phyloP scores from a whole-genome alignment of 2,797 vertebrate species.

The Pseudochaenichthys georgianus region DNA sequence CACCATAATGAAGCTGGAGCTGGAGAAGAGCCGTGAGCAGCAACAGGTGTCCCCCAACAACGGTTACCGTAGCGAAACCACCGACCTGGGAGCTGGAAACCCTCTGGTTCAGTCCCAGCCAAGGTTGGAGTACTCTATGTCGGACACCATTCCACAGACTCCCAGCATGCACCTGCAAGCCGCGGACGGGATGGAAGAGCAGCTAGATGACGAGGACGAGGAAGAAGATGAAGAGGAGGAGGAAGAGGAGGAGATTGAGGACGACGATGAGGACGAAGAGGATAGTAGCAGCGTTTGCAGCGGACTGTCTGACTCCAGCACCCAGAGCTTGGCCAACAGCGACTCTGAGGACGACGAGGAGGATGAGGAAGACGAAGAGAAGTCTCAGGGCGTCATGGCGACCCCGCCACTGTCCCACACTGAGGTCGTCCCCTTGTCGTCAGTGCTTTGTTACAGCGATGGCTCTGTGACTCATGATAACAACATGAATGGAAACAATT shows the following conservation, averaged over 20 bases:
- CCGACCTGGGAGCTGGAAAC: slow-evolving; percentile 85
- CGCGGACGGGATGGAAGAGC: slow-evolving; percentile 90
- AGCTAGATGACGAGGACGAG: slow-evolving; percentile 88
- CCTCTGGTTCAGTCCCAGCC: slow-evolving; percentile 88
- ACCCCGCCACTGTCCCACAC: slow-evolving; percentile 75
- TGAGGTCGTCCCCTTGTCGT: slow-evolving; percentile 89
- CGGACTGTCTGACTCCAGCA: slow-evolving; percentile 96
- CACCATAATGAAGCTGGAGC: slow-evolving; percentile 99
- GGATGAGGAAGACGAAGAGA: slow-evolving; percentile 88
- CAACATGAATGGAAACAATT: slow-evolving; percentile 90
- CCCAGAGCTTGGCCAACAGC: slow-evolving; percentile 95
- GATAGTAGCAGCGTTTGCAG: slow-evolving; percentile 98
- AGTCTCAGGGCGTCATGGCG: slow-evolving; percentile 84
- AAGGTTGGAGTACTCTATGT: slow-evolving; percentile 89
- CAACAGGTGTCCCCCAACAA: slow-evolving; percentile 86
- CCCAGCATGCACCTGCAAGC: slow-evolving; percentile 91
- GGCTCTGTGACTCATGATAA: slow-evolving; percentile 86
- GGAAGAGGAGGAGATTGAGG: slow-evolving; percentile 85
- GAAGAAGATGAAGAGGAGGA: slow-evolving; percentile 85
- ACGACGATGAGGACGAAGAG: slow-evolving; percentile 86
- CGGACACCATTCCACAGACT: slow-evolving; percentile 88
- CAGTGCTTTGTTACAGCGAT: slow-evolving; percentile 92
- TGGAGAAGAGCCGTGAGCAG: slow-evolving; percentile 97
- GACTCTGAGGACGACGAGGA: slow-evolving; percentile 95
- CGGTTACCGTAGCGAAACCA: slow-evolving; percentile 84